Evolutionary conservation across 1,140 invertebrate genomes (phyloP).

Genomic region (Meloidogyne exigua): DNA sequence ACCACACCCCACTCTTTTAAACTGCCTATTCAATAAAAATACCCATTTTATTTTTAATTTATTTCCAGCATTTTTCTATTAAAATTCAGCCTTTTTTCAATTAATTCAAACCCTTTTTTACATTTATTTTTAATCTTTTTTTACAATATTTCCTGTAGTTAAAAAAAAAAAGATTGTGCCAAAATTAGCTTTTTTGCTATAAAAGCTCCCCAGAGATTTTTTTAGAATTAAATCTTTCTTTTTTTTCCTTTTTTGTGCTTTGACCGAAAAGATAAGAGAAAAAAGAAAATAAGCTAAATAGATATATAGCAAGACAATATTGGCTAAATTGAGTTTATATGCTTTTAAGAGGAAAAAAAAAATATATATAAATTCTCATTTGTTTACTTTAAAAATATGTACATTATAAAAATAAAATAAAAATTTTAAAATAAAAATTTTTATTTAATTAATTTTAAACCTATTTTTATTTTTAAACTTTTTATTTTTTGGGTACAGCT

Average conservation of each 20-base stretch:
- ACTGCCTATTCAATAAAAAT: background rate
- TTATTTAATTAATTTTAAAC: no score
- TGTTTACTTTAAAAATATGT: background rate
- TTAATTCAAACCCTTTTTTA: background rate
- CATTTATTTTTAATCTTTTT: background rate
- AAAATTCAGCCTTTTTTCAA: background rate
- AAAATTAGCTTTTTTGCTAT: constrained; percentile 1
- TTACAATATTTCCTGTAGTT: background rate
- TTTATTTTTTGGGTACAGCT: no score
- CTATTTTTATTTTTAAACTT: no score
- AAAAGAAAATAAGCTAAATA: background rate
- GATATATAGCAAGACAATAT: constrained; percentile 1
- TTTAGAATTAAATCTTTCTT: background rate
- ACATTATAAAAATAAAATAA: background rate
- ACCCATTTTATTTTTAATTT: background rate
- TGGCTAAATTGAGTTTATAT: background rate
- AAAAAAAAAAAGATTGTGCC: background rate
- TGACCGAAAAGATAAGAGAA: background rate
- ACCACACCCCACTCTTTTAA: background rate
- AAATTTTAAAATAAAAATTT: no score
- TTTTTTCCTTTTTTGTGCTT: background rate
- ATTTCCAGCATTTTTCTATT: background rate
- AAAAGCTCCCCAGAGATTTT: background rate
- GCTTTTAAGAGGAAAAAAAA: background rate
- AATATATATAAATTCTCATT: background rate